A percentile compares a stretch with the other conserved stretches of the same genome.
Conservation (phyloP, 2,888 invertebrate genomes). For the Tineola bisselliella region DNA sequence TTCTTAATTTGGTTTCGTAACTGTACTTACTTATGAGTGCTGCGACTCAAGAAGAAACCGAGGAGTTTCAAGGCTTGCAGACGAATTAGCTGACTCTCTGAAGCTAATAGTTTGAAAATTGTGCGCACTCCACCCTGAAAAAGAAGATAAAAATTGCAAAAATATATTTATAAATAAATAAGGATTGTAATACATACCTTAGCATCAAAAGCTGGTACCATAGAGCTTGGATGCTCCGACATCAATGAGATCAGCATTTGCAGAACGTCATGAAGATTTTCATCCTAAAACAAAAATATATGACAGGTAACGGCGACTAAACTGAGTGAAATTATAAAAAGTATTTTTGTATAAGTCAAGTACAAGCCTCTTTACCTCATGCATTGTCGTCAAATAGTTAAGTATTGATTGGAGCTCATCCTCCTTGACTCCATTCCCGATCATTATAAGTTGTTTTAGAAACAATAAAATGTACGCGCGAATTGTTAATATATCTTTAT, state of each 20-base stretch:
- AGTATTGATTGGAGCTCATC: slow-evolving; percentile 98
- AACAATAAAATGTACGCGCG: slow-evolving; percentile 95
- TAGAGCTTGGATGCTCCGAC: slow-evolving; percentile 98
- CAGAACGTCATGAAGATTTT: slow-evolving; percentile 97
- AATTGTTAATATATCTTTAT: slow-evolving; percentile 93
- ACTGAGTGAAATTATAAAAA: too few relatives aligned
- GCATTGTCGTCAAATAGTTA: slow-evolving; percentile 97
- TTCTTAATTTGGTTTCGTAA: neutral
- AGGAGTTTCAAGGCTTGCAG: slow-evolving; percentile 95
- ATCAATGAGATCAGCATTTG: slow-evolving; percentile 96
- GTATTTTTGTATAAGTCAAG: too few relatives aligned
- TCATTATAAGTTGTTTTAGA: slow-evolving; percentile 95
- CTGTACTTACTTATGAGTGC: slow-evolving; percentile 90
- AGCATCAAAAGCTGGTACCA: slow-evolving; percentile 98
- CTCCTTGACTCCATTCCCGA: slow-evolving; percentile 96
- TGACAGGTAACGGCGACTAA: too few relatives aligned
- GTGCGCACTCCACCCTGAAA: slow-evolving; percentile 87
- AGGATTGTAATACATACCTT: slow-evolving; percentile 73
- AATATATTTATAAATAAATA: neutral
- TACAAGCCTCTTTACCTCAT: slow-evolving; percentile 76
- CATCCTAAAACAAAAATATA: slow-evolving; percentile 74
- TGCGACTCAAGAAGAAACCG: slow-evolving; percentile 97
- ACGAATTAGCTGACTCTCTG: slow-evolving; percentile 94
- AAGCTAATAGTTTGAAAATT: slow-evolving; percentile 95
- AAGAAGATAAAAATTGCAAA: neutral